Conservation (phyloP, 2,888 invertebrate genomes). For the Aproaerema taeniolella region DNA sequence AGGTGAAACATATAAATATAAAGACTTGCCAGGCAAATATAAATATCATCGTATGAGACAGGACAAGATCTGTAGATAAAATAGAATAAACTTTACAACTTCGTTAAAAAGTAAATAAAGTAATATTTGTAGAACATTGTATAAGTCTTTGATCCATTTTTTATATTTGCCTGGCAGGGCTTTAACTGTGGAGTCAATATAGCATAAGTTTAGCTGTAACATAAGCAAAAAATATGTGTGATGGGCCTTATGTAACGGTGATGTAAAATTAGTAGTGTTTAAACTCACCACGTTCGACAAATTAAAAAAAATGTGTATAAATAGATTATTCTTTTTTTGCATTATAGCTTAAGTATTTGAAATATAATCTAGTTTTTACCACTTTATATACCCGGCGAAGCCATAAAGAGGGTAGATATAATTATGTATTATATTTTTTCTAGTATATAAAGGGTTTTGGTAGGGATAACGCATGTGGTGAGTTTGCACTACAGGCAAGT, state of each 20-base stretch:
- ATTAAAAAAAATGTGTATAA: conserved; percentile 16
- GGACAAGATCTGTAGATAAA: too few relatives aligned
- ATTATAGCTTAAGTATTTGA: too few relatives aligned
- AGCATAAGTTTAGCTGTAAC: background rate
- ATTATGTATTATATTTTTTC: conserved; percentile 17
- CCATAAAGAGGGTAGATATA: background rate
- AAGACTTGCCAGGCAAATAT: too few relatives aligned
- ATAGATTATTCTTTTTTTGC: background rate
- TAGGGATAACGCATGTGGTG: conserved; percentile 71
- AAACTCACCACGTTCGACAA: conserved; percentile 71
- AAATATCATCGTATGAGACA: too few relatives aligned
- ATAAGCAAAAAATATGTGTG: conserved; percentile 3
- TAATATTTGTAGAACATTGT: too few relatives aligned
- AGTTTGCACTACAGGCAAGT: conserved; percentile 59
- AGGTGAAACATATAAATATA: too few relatives aligned
- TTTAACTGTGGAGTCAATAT: conserved; percentile 1
- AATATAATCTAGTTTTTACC: too few relatives aligned
- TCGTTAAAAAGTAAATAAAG: too few relatives aligned
- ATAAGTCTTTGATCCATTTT: too few relatives aligned
- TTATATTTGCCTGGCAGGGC: too few relatives aligned
- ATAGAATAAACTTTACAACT: too few relatives aligned
- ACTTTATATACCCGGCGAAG: background rate
- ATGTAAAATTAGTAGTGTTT: conserved; percentile 37
- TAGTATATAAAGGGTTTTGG: conserved; percentile 44
- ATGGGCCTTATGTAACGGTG: conserved; percentile 29